Conservation (phyloP, 2,113 vertebrate species). For the Colossoma macropomum region DNA sequence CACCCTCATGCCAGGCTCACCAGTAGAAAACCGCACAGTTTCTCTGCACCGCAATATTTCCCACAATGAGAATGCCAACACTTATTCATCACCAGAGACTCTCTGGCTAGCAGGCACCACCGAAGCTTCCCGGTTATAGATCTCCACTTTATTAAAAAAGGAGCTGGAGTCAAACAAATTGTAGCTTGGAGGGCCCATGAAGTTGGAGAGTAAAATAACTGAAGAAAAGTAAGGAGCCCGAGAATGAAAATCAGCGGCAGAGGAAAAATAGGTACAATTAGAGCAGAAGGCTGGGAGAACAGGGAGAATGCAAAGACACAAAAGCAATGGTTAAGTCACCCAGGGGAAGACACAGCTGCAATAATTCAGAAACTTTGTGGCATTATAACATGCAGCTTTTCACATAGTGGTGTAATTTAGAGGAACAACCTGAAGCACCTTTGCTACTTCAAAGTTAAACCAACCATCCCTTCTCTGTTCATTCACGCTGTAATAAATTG, state of each 20-base stretch:
- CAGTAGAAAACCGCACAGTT: conserved; percentile 30
- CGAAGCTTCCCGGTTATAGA: conserved; percentile 19
- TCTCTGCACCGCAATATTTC: conserved; percentile 34
- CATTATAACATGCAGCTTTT: not conserved
- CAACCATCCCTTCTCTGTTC: not conserved
- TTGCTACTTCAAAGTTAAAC: not conserved
- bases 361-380: not conserved
- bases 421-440: conserved; percentile 7
- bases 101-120: conserved; percentile 2
- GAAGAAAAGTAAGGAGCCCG: not conserved
- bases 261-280: not conserved
- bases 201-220: conserved; percentile 1
- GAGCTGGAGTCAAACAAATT: conserved; percentile 31
- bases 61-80: conserved; percentile 36
- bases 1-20: conserved; percentile 11
- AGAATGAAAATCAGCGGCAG: not conserved
- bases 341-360: not conserved
- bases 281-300: not conserved
- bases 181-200: not conserved
- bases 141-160: conserved; percentile 33
- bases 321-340: not conserved
- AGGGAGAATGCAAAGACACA: not conserved
- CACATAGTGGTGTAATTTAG: not conserved
- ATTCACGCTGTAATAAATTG: not conserved
- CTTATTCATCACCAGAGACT: conserved; percentile 30